Evolutionary conservation across 1,140 invertebrate species (phyloP).

Genomic region (Heterodera schachtii): DNA sequence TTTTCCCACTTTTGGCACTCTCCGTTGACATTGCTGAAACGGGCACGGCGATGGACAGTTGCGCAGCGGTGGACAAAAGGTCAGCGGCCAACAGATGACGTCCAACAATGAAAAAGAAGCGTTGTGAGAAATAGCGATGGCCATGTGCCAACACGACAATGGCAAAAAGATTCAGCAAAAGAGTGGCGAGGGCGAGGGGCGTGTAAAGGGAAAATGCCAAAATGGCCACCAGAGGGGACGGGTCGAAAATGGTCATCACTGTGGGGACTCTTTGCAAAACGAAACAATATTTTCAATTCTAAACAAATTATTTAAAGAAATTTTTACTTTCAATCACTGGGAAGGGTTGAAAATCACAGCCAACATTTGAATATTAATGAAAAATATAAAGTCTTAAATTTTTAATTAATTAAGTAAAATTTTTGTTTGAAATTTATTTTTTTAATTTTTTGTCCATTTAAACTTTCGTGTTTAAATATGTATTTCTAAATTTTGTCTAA

Average conservation of each 20-base stretch:
- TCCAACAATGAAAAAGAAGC: conserved; percentile 37
- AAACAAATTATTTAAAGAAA: too few species aligned
- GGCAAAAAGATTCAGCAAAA: background rate
- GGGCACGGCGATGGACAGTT: conserved; percentile 29
- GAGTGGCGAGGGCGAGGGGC: background rate
- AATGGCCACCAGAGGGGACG: background rate
- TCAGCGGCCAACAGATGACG: conserved; percentile 35
- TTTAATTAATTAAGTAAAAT: too few species aligned
- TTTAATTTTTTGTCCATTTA: too few species aligned
- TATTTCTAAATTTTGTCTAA: too few species aligned
- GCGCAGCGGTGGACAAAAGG: conserved; percentile 14
- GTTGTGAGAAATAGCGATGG: conserved; percentile 33
- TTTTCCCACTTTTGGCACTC: background rate
- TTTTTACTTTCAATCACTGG: too few species aligned
- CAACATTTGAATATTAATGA: too few species aligned
- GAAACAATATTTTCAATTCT: too few species aligned
- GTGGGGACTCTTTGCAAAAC: too few species aligned
- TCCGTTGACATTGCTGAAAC: conserved; percentile 25
- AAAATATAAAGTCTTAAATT: too few species aligned
- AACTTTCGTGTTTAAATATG: too few species aligned
- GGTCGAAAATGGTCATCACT: background rate
- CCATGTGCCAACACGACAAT: conserved; percentile 22
- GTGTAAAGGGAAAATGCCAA: background rate
- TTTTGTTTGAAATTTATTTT: too few species aligned
- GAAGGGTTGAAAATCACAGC: too few species aligned